Conservation (phyloP, 1,140 invertebrate species). For the Zaprionus tsacasi region DNA sequence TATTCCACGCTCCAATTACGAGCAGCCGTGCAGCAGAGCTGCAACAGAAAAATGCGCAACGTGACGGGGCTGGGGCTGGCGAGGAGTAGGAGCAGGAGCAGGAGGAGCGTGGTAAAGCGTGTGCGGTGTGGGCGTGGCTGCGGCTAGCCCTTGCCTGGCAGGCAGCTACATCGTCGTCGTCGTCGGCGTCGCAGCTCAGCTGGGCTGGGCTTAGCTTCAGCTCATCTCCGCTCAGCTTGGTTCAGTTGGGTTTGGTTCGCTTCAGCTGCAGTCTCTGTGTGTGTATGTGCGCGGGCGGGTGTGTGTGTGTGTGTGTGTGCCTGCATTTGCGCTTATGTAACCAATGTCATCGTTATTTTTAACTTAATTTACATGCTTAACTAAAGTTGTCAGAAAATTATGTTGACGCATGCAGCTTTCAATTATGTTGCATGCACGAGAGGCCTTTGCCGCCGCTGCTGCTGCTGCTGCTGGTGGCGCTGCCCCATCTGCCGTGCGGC, state of each 20-base stretch:
- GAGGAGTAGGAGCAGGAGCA: background rate
- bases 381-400: slow-evolving; percentile 82
- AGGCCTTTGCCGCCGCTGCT: slow-evolving; percentile 25
- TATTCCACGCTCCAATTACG: slow-evolving; percentile 84
- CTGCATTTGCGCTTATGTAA: slow-evolving; percentile 76
- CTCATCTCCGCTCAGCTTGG: slow-evolving; percentile 17
- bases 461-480: background rate
- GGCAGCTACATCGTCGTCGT: too few relatives aligned
- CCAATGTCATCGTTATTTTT: slow-evolving; percentile 83
- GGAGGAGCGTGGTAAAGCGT: background rate
- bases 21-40: slow-evolving; percentile 64
- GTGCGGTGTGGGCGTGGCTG: slow-evolving; percentile 8
- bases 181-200: slow-evolving; percentile 4
- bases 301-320: slow-evolving; percentile 29
- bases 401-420: slow-evolving; percentile 82
- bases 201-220: slow-evolving; percentile 19
- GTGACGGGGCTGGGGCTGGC: slow-evolving; percentile 32
- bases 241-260: slow-evolving; percentile 14
- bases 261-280: slow-evolving; percentile 3
- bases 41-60: slow-evolving; percentile 64
- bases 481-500: slow-evolving; percentile 3
- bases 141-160: background rate
- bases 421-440: slow-evolving; percentile 77
- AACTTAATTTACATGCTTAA: slow-evolving; percentile 82
- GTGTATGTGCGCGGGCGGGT: background rate